phyloP scores from a whole-genome alignment of 2,113 vertebrate species.

The Cebidichthys violaceus region DNA sequence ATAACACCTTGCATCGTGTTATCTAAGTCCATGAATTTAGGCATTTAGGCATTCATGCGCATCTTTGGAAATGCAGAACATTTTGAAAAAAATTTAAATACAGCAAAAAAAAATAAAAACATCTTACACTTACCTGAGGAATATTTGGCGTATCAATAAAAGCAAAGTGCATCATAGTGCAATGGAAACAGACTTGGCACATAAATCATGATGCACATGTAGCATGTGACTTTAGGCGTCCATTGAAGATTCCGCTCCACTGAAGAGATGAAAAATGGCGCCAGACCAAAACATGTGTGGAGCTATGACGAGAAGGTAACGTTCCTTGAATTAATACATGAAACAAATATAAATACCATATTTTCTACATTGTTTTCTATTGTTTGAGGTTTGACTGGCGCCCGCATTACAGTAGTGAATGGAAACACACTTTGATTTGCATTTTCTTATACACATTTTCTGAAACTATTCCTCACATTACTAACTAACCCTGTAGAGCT shows the following conservation, averaged over 20 bases:
- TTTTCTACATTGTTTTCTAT: conserved; percentile 3
- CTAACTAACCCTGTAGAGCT: background rate
- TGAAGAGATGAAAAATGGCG: background rate
- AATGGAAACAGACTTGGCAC: background rate
- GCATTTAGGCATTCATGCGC: background rate
- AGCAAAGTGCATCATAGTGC: background rate
- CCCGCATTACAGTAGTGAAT: background rate
- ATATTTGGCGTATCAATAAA: too few species aligned
- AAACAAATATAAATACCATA: background rate
- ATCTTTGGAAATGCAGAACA: background rate
- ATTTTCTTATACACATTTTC: too few species aligned
- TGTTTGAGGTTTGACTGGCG: background rate
- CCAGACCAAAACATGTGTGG: background rate
- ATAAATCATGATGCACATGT: background rate
- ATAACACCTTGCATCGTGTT: background rate
- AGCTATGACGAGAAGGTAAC: background rate
- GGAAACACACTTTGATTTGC: background rate
- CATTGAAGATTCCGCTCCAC: background rate
- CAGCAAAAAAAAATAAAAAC: background rate
- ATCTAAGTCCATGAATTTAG: background rate
- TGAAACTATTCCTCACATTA: too few species aligned
- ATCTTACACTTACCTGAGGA: background rate
- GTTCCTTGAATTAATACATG: background rate
- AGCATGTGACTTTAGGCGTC: background rate
- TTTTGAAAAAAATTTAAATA: background rate